These are phyloP conservation scores for Drosophila carrolli DNA, from an alignment of 1,140 invertebrate species.

Conservation along the genomic window DNA sequence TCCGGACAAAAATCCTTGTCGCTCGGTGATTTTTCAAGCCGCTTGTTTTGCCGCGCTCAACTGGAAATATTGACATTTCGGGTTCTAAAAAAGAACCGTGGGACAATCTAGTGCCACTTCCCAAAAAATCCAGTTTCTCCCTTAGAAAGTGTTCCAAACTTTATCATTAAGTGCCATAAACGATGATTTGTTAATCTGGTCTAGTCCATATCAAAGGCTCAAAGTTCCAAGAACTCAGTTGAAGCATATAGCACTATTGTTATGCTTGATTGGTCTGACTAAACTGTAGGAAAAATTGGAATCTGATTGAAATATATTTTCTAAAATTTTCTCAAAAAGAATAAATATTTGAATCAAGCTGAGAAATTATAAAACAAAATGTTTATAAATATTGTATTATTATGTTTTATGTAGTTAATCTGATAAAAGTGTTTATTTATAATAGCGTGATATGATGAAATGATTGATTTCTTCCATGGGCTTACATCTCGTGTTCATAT, in stretches of 20 bases:
- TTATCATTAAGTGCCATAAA: slow-evolving; percentile 2
- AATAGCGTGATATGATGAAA: too few species aligned
- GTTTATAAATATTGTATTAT: too few species aligned
- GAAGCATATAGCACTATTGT: background rate
- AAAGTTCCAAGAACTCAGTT: slow-evolving; percentile 13
- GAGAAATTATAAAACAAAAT: too few species aligned
- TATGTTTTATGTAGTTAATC: too few species aligned
- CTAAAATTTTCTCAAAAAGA: too few species aligned
- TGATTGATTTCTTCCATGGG: too few species aligned
- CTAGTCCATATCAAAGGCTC: background rate
- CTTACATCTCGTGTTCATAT: too few species aligned
- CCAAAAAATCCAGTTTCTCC: background rate
- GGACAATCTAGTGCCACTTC: background rate
- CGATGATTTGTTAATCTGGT: background rate
- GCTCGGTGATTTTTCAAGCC: slow-evolving; percentile 46
- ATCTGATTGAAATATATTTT: too few species aligned
- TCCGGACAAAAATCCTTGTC: slow-evolving; percentile 57
- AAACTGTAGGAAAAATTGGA: background rate
- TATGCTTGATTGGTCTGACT: background rate
- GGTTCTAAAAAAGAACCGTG: slow-evolving; percentile 24
- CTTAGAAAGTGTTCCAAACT: background rate
- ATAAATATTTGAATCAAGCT: too few species aligned
- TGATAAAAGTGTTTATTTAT: too few species aligned
- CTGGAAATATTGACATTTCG: slow-evolving; percentile 75
- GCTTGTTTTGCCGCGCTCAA: slow-evolving; percentile 70